Conservation (phyloP, 1,140 invertebrate genomes). For the Temnothorax longispinosus region DNA sequence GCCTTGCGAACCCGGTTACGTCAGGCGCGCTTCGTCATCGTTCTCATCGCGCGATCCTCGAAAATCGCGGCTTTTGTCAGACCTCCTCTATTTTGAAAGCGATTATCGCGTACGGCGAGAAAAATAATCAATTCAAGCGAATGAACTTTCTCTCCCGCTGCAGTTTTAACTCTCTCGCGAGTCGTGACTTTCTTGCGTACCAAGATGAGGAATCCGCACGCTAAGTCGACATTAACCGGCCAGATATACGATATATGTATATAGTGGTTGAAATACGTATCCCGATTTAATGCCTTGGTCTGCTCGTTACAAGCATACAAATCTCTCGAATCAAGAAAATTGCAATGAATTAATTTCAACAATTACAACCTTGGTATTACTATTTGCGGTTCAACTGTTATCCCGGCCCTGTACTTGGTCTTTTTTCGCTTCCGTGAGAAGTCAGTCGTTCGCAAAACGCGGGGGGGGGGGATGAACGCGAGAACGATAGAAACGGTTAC, state of each 20-base stretch:
- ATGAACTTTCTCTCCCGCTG: constrained; percentile 51
- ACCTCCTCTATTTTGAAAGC: neutral
- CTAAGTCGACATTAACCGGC: constrained; percentile 28
- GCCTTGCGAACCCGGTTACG: constrained; percentile 22
- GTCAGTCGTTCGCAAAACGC: constrained; percentile 1
- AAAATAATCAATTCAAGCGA: constrained; percentile 41
- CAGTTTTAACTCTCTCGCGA: constrained; percentile 31
- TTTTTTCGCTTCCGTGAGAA: neutral
- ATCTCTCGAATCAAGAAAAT: constrained; percentile 10
- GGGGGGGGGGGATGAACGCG: neutral
- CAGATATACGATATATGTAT: neutral
- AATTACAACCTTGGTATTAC: neutral
- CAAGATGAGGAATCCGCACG: constrained; percentile 26
- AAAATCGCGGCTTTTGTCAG: constrained; percentile 13
- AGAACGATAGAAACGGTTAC: constrained; percentile 9
- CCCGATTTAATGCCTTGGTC: neutral
- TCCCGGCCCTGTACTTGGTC: neutral
- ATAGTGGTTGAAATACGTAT: constrained; percentile 10
- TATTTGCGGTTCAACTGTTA: neutral
- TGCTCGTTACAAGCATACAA: constrained; percentile 1
- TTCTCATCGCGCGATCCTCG: constrained; percentile 7
- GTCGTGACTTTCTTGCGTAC: constrained; percentile 42
- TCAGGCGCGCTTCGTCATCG: constrained; percentile 24
- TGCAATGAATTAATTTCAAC: constrained; percentile 6
- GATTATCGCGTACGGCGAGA: constrained; percentile 1